These are phyloP conservation scores for Notodonta ziczac DNA, from an alignment of 2,888 invertebrate genomes.

Conservation along the genomic window DNA sequence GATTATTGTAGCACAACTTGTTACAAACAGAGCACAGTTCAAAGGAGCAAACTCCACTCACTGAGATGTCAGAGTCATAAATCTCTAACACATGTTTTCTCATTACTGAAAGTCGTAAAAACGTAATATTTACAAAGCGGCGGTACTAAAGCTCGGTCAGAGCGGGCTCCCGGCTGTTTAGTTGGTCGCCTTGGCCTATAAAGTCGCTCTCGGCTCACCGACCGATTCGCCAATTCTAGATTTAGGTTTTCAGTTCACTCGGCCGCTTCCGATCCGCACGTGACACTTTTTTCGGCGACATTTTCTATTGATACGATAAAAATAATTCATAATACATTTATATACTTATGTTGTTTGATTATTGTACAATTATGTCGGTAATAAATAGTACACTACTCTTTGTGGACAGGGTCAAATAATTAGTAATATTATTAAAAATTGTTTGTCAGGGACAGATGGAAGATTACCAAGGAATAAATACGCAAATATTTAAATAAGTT, in stretches of 20 bases:
- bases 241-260: constrained; percentile 82
- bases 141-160: constrained; percentile 43
- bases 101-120: constrained; percentile 48
- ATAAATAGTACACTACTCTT: too few species aligned
- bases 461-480: too few species aligned
- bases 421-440: too few species aligned
- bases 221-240: constrained; percentile 80
- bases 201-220: constrained; percentile 64
- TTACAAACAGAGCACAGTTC: background rate
- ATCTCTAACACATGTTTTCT: constrained; percentile 27
- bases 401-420: too few species aligned
- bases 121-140: constrained; percentile 45
- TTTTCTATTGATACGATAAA: constrained; percentile 9
- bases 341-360: background rate
- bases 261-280: constrained; percentile 62
- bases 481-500: too few species aligned
- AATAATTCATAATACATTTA: background rate
- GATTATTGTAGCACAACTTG: too few species aligned
- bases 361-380: too few species aligned
- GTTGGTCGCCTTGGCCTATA: constrained; percentile 81
- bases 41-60: background rate
- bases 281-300: constrained; percentile 27
- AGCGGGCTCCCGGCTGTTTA: constrained; percentile 54
- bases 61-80: constrained; percentile 13
- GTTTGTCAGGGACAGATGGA: too few species aligned